phyloP scores from a whole-genome alignment of 2,797 vertebrate genomes.

The Crenuchus spilurus region DNA sequence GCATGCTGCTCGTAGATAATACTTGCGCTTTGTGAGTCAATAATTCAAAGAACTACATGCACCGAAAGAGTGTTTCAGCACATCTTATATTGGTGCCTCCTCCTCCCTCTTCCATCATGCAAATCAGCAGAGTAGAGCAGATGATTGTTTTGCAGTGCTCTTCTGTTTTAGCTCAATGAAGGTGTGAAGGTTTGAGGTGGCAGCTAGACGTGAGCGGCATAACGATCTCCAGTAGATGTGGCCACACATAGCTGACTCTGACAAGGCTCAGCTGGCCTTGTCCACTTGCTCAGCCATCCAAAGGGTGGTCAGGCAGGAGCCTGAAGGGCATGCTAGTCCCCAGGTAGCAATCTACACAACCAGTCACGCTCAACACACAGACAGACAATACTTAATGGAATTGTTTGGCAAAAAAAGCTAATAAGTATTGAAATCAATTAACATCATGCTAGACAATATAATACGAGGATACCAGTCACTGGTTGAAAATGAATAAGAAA shows the following conservation, averaged over 20 bases:
- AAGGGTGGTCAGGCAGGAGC: conserved; percentile 39
- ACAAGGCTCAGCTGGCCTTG: conserved; percentile 42
- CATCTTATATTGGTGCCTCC: background rate
- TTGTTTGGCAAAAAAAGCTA: background rate
- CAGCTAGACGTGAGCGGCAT: background rate
- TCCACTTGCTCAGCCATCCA: conserved; percentile 44
- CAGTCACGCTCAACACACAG: conserved; percentile 28
- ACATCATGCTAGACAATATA: too few relatives aligned
- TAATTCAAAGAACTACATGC: conserved; percentile 15
- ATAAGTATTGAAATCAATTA: background rate
- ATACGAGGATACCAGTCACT: too few relatives aligned
- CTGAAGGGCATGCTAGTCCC: conserved; percentile 42
- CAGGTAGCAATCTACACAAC: conserved; percentile 38
- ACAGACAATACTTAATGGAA: conserved; percentile 8
- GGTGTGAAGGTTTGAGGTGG: background rate
- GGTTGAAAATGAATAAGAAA: too few relatives aligned
- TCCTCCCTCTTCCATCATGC: background rate
- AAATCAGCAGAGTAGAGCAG: conserved; percentile 15
- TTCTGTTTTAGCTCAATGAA: background rate
- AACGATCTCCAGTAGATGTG: conserved; percentile 21
- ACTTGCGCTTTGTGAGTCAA: background rate
- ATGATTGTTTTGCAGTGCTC: conserved; percentile 12
- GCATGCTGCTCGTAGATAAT: conserved; percentile 14
- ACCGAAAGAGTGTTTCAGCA: conserved; percentile 17
- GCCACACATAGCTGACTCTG: conserved; percentile 25